These are phyloP conservation scores for Meteorus sp. DNA, from an alignment of 1,140 invertebrate genomes.

Conservation along the genomic window DNA sequence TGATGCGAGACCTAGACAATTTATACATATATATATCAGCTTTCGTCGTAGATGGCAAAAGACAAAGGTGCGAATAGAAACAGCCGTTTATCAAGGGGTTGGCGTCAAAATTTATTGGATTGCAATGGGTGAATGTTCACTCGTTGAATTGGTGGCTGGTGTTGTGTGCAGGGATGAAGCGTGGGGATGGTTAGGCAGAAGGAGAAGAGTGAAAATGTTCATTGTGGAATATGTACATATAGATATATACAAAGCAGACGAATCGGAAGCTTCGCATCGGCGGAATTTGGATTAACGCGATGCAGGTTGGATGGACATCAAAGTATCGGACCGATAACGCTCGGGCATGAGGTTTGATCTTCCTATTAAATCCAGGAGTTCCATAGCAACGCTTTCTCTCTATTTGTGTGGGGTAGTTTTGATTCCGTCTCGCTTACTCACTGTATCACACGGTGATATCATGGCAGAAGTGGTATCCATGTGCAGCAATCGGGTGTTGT, in stretches of 20 bases:
- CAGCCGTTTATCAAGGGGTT: constrained; percentile 9
- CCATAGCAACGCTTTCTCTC: too few species aligned
- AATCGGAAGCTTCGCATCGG: constrained; percentile 1
- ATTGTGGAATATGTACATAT: too few species aligned
- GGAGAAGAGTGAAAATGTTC: constrained; percentile 6
- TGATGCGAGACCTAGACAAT: too few species aligned
- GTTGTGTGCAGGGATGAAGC: too few species aligned
- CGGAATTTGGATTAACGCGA: constrained; percentile 26
- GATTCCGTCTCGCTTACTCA: too few species aligned
- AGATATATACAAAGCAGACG: too few species aligned
- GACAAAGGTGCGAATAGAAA: constrained; percentile 15
- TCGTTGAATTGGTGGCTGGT: too few species aligned
- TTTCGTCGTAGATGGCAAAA: constrained; percentile 6
- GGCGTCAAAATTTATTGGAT: constrained; percentile 23
- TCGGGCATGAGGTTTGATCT: constrained; percentile 41
- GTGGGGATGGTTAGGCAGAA: too few species aligned
- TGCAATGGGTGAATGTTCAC: constrained; percentile 22
- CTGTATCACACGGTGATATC: too few species aligned
- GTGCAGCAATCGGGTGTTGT: too few species aligned
- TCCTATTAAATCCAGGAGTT: constrained; percentile 47
- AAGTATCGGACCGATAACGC: constrained; percentile 26
- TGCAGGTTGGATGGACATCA: constrained; percentile 25
- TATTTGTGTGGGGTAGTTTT: too few species aligned
- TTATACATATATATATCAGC: constrained; percentile 2
- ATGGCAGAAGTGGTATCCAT: neutral